Conservation (phyloP, 2,888 invertebrate genomes). For the Argyresthia albistria region DNA sequence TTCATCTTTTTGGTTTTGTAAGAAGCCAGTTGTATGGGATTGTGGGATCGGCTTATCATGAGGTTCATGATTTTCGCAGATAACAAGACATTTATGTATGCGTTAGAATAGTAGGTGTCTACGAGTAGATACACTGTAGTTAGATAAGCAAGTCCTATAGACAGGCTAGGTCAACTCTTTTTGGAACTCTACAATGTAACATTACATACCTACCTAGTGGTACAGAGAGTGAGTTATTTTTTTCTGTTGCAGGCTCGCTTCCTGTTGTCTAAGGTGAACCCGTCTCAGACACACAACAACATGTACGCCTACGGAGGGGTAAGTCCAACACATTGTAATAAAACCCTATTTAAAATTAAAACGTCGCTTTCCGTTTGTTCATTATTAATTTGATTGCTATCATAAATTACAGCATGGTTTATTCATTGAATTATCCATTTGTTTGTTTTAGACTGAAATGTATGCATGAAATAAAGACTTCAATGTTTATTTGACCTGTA, state of each 20-base stretch:
- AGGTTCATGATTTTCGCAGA: too few species aligned
- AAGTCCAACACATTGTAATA: slow-evolving; percentile 45
- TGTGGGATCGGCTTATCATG: slow-evolving; percentile 13
- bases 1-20: background rate
- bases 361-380: background rate
- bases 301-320: slow-evolving; percentile 96
- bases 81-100: too few species aligned
- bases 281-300: slow-evolving; percentile 99
- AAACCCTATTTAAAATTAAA: background rate
- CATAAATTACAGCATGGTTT: background rate
- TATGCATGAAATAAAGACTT: too few species aligned
- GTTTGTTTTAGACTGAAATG: too few species aligned
- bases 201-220: too few species aligned
- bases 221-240: too few species aligned
- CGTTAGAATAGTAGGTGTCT: too few species aligned
- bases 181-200: too few species aligned
- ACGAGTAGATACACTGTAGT: too few species aligned
- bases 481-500: too few species aligned
- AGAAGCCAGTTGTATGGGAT: slow-evolving; percentile 15
- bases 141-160: too few species aligned
- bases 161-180: too few species aligned
- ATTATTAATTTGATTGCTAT: background rate
- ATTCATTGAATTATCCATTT: background rate
- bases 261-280: slow-evolving; percentile 98
- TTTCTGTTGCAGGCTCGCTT: slow-evolving; percentile 85